Evolutionary conservation across 2,113 vertebrate genomes (phyloP).

Genomic region (Cyrtonyx montezumae): DNA sequence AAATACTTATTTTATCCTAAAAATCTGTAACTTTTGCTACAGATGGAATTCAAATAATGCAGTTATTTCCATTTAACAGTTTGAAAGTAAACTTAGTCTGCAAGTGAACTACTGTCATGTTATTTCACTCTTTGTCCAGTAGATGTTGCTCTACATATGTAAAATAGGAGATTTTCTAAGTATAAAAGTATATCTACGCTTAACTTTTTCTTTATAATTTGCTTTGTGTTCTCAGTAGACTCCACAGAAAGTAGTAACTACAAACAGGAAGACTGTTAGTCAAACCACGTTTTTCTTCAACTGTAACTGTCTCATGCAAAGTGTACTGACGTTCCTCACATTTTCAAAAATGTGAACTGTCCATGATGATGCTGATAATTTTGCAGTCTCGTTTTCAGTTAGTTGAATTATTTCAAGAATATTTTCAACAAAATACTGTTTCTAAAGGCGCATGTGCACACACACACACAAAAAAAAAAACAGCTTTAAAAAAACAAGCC

Average conservation of each 20-base stretch:
- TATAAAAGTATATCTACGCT: neutral
- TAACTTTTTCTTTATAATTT: neutral
- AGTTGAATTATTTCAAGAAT: neutral
- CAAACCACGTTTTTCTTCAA: slow-evolving; percentile 53
- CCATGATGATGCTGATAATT: neutral
- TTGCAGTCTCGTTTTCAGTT: neutral
- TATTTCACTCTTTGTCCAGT: slow-evolving; percentile 31
- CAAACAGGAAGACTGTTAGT: slow-evolving; percentile 63
- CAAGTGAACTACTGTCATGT: neutral
- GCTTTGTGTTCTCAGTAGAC: neutral
- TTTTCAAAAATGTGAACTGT: neutral
- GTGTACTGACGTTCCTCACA: neutral
- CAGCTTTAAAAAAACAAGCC: neutral
- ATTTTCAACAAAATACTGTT: neutral
- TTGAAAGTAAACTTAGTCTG: neutral
- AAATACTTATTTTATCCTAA: neutral
- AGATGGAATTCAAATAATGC: neutral
- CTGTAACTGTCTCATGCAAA: slow-evolving; percentile 36
- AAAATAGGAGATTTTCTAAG: neutral
- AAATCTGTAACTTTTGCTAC: neutral
- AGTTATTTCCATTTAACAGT: neutral
- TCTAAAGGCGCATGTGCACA: too few species aligned
- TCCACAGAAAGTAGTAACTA: neutral
- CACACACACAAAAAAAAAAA: too few species aligned
- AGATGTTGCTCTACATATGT: slow-evolving; percentile 36